Percentiles rank a stretch among this genome's conserved stretches.
These are phyloP conservation scores for Phrynocephalus guinanensis DNA, from an alignment of 2,797 vertebrate genomes.

Conservation along the genomic window DNA sequence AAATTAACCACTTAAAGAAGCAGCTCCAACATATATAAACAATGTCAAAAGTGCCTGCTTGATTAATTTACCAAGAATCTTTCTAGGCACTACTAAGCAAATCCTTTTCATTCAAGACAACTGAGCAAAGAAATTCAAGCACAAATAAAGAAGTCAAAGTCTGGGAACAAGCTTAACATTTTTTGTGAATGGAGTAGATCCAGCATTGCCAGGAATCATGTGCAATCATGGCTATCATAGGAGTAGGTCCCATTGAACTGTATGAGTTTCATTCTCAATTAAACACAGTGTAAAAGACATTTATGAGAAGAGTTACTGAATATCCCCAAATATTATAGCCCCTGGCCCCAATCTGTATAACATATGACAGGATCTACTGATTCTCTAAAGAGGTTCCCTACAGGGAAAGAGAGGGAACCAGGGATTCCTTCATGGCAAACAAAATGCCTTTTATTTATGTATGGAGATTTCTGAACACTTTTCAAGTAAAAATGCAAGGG, in stretches of 20 bases:
- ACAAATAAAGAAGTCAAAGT: conserved; percentile 26
- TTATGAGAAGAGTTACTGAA: neutral
- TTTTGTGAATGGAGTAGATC: neutral
- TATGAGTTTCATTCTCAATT: no score
- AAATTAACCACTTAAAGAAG: conserved; percentile 41
- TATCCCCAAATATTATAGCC: neutral
- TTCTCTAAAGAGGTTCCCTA: neutral
- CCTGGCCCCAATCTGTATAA: neutral
- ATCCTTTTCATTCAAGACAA: conserved; percentile 38
- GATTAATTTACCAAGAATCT: conserved; percentile 52
- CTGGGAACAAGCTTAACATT: neutral
- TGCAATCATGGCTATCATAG: neutral
- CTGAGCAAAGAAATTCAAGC: neutral
- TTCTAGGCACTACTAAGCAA: conserved; percentile 39
- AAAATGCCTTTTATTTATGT: neutral
- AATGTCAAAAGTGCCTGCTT: conserved; percentile 28
- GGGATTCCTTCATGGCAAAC: neutral
- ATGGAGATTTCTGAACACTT: neutral
- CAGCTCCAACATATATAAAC: neutral
- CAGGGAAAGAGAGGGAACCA: neutral
- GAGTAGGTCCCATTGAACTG: neutral
- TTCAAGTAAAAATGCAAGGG: neutral
- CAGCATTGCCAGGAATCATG: neutral
- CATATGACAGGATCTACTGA: neutral
- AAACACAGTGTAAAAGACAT: neutral